Evolutionary conservation across 2,797 vertebrate genomes (phyloP).

Genomic region (Aulostomus chinensis): DNA sequence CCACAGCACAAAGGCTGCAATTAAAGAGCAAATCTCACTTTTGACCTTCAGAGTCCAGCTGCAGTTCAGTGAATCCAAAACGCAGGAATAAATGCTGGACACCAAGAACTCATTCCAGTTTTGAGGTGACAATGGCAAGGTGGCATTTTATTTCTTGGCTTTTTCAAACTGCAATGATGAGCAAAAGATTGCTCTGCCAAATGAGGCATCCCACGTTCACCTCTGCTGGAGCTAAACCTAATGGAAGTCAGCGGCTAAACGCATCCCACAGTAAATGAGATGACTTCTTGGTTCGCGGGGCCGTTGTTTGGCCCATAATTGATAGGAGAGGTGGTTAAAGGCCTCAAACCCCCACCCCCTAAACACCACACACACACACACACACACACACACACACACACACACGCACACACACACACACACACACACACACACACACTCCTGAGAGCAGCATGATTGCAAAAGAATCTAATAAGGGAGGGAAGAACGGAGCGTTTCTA

Average conservation of each 20-base stretch:
- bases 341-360: conserved; percentile 32
- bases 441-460: conserved; percentile 64
- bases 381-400: background rate
- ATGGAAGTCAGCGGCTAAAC: conserved; percentile 75
- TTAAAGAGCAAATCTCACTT: conserved; percentile 14
- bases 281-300: conserved; percentile 69
- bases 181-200: conserved; percentile 69
- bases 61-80: too few relatives aligned
- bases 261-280: conserved; percentile 75
- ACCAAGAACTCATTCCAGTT: conserved; percentile 22
- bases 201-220: conserved; percentile 73
- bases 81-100: conserved; percentile 10
- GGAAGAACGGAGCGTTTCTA: conserved; percentile 36
- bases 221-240: conserved; percentile 66
- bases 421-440: background rate
- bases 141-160: conserved; percentile 49
- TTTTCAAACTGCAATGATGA: conserved; percentile 64
- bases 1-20: background rate
- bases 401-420: background rate
- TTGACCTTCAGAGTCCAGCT: conserved; percentile 36
- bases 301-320: conserved; percentile 75
- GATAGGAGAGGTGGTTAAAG: conserved; percentile 78
- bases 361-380: background rate
- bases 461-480: conserved; percentile 67
- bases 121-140: conserved; percentile 30